Evolutionary conservation across 2,797 vertebrate genomes (phyloP).

Genomic region (Zenarchopterus dispar): DNA sequence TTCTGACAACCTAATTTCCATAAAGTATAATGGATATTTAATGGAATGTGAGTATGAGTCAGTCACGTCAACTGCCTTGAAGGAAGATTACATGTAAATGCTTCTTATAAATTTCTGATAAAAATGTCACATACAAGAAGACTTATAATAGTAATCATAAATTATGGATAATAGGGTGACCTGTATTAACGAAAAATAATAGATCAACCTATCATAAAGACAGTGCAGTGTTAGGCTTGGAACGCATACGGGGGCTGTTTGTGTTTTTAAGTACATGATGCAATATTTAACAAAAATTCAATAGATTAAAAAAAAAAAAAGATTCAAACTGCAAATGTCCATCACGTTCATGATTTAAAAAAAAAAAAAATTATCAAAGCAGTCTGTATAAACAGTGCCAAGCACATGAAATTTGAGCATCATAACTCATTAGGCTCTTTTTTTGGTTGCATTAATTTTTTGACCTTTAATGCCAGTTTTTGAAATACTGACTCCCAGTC

Average conservation of each 20-base stretch:
- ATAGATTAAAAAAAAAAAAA: background rate
- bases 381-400: background rate
- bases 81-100: constrained; percentile 43
- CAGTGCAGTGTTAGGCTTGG: background rate
- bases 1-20: constrained; percentile 67
- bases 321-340: background rate
- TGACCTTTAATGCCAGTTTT: background rate
- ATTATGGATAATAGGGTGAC: background rate
- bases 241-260: background rate
- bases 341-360: background rate
- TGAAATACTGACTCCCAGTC: background rate
- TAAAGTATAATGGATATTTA: constrained; percentile 69
- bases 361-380: background rate
- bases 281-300: background rate
- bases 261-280: background rate
- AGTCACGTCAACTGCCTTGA: constrained; percentile 46
- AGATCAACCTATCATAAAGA: constrained; percentile 5
- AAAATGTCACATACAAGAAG: constrained; percentile 42
- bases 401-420: background rate
- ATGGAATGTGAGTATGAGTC: constrained; percentile 59
- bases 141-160: background rate
- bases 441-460: constrained; percentile 10
- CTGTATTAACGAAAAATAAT: constrained; percentile 33
- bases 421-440: constrained; percentile 6
- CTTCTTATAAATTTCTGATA: constrained; percentile 49